Evolutionary conservation across 2,797 vertebrate species (phyloP).

Genomic region (Ataeniobius toweri): DNA sequence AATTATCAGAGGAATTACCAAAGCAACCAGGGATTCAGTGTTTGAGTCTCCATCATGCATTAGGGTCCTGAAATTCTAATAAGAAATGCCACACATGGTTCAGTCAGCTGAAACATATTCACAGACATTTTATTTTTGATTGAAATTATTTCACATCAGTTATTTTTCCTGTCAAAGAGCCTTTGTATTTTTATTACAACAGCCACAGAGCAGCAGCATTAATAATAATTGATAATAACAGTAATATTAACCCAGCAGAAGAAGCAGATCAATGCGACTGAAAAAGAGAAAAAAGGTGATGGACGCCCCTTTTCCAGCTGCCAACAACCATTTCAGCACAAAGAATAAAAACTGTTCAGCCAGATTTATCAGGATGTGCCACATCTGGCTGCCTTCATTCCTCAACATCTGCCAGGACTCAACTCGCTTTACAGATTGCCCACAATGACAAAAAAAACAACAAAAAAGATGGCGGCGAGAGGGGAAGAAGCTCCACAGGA

Average conservation of each 20-base stretch:
- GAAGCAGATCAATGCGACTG: conserved; percentile 86
- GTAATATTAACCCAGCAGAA: conserved; percentile 82
- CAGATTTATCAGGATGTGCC: conserved; percentile 70
- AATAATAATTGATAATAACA: conserved; percentile 26
- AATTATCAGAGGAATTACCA: no score
- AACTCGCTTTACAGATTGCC: conserved; percentile 40
- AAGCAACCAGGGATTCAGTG: neutral
- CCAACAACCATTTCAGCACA: conserved; percentile 60
- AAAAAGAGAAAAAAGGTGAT: conserved; percentile 71
- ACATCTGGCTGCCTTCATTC: conserved; percentile 62
- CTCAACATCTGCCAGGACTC: conserved; percentile 48
- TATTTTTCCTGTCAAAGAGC: conserved; percentile 80
- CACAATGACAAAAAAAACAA: conserved; percentile 21
- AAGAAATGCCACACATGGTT: conserved; percentile 26
- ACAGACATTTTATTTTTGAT: conserved; percentile 96
- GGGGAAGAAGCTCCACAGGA: conserved; percentile 70
- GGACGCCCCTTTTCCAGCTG: conserved; percentile 67
- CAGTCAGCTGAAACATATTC: conserved; percentile 86
- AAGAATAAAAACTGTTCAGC: conserved; percentile 68
- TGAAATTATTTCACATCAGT: conserved; percentile 95
- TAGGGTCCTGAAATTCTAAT: neutral
- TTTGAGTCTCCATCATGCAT: neutral
- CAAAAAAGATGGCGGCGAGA: neutral
- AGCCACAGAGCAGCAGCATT: conserved; percentile 91
- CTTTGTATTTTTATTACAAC: conserved; percentile 87